These are phyloP conservation scores for Drosophila chauvacae DNA, from an alignment of 1,140 invertebrate species.

Conservation along the genomic window DNA sequence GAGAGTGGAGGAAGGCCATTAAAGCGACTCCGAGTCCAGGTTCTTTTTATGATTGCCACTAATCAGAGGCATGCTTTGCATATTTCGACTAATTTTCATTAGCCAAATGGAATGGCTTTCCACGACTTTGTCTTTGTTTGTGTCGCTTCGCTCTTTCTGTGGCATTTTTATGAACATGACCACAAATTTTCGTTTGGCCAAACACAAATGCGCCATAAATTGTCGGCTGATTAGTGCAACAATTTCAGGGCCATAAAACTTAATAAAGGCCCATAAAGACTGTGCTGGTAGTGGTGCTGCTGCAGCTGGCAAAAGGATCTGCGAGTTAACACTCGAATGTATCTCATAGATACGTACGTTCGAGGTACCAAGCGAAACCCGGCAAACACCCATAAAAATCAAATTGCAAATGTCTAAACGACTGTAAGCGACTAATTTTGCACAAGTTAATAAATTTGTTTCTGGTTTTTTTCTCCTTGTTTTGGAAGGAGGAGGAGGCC, in stretches of 20 bases:
- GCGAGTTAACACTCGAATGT: slow-evolving; percentile 39
- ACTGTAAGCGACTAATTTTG: slow-evolving; percentile 81
- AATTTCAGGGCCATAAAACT: slow-evolving; percentile 72
- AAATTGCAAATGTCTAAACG: slow-evolving; percentile 80
- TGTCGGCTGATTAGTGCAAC: slow-evolving; percentile 80
- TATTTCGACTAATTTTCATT: slow-evolving; percentile 71
- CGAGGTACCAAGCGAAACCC: slow-evolving; percentile 6
- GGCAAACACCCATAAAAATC: slow-evolving; percentile 72
- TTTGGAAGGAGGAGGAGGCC: slow-evolving; percentile 13
- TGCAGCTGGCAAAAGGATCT: slow-evolving; percentile 44
- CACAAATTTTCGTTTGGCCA: slow-evolving; percentile 54
- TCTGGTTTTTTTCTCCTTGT: slow-evolving; percentile 14
- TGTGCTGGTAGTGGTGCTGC: neutral
- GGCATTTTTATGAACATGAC: slow-evolving; percentile 60
- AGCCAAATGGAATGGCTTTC: slow-evolving; percentile 25
- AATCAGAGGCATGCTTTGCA: slow-evolving; percentile 78
- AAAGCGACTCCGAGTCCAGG: slow-evolving; percentile 36
- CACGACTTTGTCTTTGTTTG: slow-evolving; percentile 1
- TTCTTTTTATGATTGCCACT: slow-evolving; percentile 74
- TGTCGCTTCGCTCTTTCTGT: slow-evolving; percentile 10
- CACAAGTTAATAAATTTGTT: slow-evolving; percentile 81
- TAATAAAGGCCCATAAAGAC: slow-evolving; percentile 55
- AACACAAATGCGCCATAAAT: slow-evolving; percentile 73
- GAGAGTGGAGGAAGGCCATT: slow-evolving; percentile 22
- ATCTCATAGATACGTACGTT: slow-evolving; percentile 66